Conservation (phyloP, 2,113 vertebrate species). For the Mesocricetus auratus region DNA sequence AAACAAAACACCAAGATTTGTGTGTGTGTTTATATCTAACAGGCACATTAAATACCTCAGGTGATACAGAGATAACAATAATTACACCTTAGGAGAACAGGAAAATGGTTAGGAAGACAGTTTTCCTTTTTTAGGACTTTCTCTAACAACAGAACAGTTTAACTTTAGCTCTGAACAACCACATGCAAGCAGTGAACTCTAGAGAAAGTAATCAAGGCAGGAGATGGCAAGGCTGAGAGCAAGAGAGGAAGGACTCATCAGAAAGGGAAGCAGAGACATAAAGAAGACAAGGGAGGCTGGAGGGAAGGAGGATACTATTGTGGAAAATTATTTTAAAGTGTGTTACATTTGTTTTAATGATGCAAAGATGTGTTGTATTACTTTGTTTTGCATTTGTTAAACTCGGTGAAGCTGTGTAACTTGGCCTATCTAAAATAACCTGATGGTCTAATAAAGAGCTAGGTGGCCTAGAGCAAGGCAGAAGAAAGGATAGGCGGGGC, state of each 20-base stretch:
- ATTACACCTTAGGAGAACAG: background rate
- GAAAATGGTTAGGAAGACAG: background rate
- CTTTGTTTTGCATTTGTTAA: too few species aligned
- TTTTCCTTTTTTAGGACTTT: background rate
- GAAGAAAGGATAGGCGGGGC: too few species aligned
- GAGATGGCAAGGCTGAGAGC: background rate
- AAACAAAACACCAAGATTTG: background rate
- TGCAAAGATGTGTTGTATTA: too few species aligned
- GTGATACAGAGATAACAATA: background rate
- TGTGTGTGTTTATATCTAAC: background rate
- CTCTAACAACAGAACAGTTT: background rate
- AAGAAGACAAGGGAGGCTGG: background rate
- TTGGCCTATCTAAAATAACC: too few species aligned
- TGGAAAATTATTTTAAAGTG: too few species aligned
- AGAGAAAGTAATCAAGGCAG: background rate
- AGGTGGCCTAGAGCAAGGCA: too few species aligned
- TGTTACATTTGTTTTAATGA: too few species aligned
- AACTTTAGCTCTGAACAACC: background rate
- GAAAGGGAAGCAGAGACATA: background rate
- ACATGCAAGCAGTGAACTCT: too few species aligned
- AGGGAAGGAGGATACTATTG: background rate
- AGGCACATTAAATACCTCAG: background rate
- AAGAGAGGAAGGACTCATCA: background rate
- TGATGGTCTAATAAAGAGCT: too few species aligned
- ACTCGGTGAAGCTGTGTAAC: too few species aligned